Conservation (phyloP, 2,113 vertebrate species). For the Toxotes jaculatrix region DNA sequence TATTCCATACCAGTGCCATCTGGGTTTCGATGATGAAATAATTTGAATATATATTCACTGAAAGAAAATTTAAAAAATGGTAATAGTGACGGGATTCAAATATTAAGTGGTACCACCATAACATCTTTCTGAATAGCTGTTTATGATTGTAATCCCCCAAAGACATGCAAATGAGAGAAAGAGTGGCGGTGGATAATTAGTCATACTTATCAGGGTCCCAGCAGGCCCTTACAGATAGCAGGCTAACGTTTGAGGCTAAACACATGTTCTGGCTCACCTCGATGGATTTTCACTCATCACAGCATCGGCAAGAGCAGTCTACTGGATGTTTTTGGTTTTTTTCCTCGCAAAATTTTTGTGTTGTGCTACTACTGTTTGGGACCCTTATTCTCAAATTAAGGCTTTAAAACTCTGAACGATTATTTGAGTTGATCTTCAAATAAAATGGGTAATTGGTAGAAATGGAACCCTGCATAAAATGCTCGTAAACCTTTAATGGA, state of each 20-base stretch:
- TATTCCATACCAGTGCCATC: slow-evolving; percentile 35
- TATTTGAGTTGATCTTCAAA: slow-evolving; percentile 37
- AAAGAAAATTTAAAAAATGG: slow-evolving; percentile 39
- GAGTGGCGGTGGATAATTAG: slow-evolving; percentile 71
- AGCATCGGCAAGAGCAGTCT: slow-evolving; percentile 24
- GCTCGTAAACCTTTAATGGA: slow-evolving; percentile 56
- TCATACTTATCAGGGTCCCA: slow-evolving; percentile 72
- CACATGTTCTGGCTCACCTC: slow-evolving; percentile 62
- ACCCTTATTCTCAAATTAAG: slow-evolving; percentile 13
- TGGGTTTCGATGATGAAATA: slow-evolving; percentile 1
- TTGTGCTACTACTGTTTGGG: neutral
- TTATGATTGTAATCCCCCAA: slow-evolving; percentile 71
- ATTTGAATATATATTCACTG: slow-evolving; percentile 37
- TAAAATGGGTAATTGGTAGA: slow-evolving; percentile 55
- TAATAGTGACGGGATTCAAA: slow-evolving; percentile 21
- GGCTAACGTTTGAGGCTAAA: slow-evolving; percentile 57
- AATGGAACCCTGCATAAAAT: slow-evolving; percentile 43
- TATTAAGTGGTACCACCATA: slow-evolving; percentile 44
- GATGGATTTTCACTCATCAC: slow-evolving; percentile 53
- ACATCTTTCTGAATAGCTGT: slow-evolving; percentile 69
- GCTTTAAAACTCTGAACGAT: slow-evolving; percentile 20
- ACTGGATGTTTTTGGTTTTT: neutral
- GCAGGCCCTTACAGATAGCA: slow-evolving; percentile 62
- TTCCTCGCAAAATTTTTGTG: neutral
- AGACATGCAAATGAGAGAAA: slow-evolving; percentile 70